A percentile compares a stretch with the other conserved stretches of the same genome.
These are phyloP conservation scores for Lordiphosa clarofinis DNA, from an alignment of 1,140 invertebrate genomes.

Conservation along the genomic window DNA sequence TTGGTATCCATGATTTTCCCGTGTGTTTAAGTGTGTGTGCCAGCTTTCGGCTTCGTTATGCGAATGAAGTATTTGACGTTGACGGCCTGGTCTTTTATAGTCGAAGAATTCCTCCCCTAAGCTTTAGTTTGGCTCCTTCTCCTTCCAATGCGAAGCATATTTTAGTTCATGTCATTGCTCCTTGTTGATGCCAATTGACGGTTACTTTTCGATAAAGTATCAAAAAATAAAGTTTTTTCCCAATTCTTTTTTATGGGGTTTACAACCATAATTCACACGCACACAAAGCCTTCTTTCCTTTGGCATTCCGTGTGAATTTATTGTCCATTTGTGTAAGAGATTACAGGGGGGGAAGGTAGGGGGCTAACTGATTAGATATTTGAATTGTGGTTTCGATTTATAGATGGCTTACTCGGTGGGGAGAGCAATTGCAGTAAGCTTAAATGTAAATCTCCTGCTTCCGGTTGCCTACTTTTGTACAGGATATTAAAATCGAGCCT, in stretches of 20 bases:
- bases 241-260: constrained; percentile 51
- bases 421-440: too few species aligned
- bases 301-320: constrained; percentile 9
- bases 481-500: too few species aligned
- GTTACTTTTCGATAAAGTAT: constrained; percentile 51
- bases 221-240: constrained; percentile 41
- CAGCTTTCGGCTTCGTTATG: constrained; percentile 26
- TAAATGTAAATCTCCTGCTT: too few species aligned
- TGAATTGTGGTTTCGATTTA: too few species aligned
- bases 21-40: constrained; percentile 18
- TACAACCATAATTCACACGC: constrained; percentile 52
- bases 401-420: too few species aligned
- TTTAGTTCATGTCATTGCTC: constrained; percentile 70
- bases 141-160: constrained; percentile 11
- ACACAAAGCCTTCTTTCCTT: constrained; percentile 36
- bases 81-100: constrained; percentile 51
- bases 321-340: constrained; percentile 6
- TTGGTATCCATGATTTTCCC: constrained; percentile 19
- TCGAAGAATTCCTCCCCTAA: constrained; percentile 1
- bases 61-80: constrained; percentile 49
- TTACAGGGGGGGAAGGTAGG: too few species aligned
- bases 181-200: constrained; percentile 67
- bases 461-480: too few species aligned
- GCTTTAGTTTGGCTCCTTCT: constrained; percentile 12
- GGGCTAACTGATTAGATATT: background rate